A percentile compares a stretch with the other conserved stretches of the same genome.
phyloP scores from a whole-genome alignment of 2,113 vertebrate species.

The Takifugu bimaculatus region DNA sequence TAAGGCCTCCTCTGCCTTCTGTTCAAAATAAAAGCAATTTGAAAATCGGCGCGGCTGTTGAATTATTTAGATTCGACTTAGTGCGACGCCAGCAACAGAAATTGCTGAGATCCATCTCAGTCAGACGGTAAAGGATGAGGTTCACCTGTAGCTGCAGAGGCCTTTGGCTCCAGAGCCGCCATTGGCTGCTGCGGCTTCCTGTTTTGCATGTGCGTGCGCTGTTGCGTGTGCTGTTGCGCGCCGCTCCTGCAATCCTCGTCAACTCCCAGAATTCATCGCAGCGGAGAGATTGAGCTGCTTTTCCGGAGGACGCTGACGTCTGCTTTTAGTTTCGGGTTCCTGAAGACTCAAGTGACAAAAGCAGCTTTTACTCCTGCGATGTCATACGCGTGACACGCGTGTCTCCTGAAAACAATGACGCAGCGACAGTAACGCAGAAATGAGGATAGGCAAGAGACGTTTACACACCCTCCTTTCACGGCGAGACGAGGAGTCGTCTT shows the following conservation, averaged over 20 bases:
- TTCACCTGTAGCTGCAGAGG: slow-evolving; percentile 72
- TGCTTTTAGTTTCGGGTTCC: too few relatives aligned
- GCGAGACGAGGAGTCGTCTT: too few relatives aligned
- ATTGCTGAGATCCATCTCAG: slow-evolving; percentile 80
- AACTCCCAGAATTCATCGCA: neutral
- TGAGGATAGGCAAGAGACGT: too few relatives aligned
- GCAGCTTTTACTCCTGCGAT: too few relatives aligned
- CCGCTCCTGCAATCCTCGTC: neutral
- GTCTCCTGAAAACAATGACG: too few relatives aligned
- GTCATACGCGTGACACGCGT: too few relatives aligned
- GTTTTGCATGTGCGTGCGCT: slow-evolving; percentile 10
- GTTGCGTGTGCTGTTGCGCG: neutral
- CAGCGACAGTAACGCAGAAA: too few relatives aligned
- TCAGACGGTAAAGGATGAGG: slow-evolving; percentile 69
- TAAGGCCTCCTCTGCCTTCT: slow-evolving; percentile 62
- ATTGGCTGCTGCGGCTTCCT: slow-evolving; percentile 55
- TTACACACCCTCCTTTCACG: too few relatives aligned
- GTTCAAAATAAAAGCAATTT: slow-evolving; percentile 74
- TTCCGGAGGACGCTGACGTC: too few relatives aligned
- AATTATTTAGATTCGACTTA: slow-evolving; percentile 80
- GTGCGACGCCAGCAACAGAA: slow-evolving; percentile 65
- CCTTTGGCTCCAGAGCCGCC: slow-evolving; percentile 64
- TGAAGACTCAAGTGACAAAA: too few relatives aligned
- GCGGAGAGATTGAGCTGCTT: neutral
- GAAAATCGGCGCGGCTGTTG: slow-evolving; percentile 66